These are phyloP conservation scores for Spilogale gracilis DNA, from an alignment of 2,113 vertebrate genomes.

Conservation along the genomic window DNA sequence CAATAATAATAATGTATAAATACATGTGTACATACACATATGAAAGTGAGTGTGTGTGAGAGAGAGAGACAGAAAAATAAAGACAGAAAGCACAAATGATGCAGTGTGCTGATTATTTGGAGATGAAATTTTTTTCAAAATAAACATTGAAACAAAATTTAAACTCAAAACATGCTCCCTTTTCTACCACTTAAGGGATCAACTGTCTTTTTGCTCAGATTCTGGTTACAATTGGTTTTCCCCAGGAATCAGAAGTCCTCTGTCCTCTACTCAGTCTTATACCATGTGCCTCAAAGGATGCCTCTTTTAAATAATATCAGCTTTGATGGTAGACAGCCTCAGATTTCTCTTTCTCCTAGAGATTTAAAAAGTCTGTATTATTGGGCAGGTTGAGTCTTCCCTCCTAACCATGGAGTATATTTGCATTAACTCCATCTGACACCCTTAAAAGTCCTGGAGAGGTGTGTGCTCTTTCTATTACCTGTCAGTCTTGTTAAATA, in stretches of 20 bases:
- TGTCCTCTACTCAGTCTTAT: not conserved
- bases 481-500: not conserved
- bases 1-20: not conserved
- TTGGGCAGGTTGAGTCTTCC: not conserved
- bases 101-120: not conserved
- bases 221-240: not conserved
- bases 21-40: not conserved
- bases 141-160: slow-evolving; percentile 9
- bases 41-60: not conserved
- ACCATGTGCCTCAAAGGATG: not conserved
- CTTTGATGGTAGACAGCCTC: not conserved
- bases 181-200: not conserved
- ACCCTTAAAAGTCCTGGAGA: not conserved
- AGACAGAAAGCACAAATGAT: not conserved
- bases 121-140: slow-evolving; percentile 27
- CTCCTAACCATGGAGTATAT: not conserved
- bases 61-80: not conserved
- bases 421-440: not conserved
- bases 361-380: not conserved
- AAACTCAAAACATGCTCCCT: not conserved
- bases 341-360: not conserved
- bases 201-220: not conserved
- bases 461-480: not conserved
- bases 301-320: not conserved
- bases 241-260: not conserved